These are phyloP conservation scores for Aphidius gifuensis DNA, from an alignment of 1,140 invertebrate species.

Conservation along the genomic window DNA sequence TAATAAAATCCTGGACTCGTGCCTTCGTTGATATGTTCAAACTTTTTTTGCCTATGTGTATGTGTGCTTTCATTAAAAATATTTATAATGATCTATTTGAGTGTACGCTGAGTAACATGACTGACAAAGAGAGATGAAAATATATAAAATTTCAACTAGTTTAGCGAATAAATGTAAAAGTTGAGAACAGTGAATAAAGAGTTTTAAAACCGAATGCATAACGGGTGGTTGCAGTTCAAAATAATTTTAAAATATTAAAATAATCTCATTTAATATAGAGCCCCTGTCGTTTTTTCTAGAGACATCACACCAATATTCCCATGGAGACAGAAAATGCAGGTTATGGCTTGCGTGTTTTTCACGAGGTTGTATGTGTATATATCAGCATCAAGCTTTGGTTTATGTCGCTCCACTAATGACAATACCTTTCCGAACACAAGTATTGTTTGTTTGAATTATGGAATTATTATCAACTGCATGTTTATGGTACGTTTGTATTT, in stretches of 20 bases:
- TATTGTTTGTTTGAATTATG: conserved; percentile 27
- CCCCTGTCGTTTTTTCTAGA: neutral
- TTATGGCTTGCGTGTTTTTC: neutral
- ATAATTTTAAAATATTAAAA: conserved; percentile 18
- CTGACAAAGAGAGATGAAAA: too few species aligned
- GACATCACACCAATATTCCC: too few species aligned
- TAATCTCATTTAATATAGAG: conserved; percentile 6
- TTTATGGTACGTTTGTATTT: conserved; percentile 10
- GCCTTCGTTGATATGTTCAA: too few species aligned
- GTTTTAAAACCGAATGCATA: neutral
- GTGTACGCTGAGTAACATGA: too few species aligned
- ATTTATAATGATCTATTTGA: too few species aligned
- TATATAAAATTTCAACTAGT: too few species aligned
- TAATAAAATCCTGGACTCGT: too few species aligned
- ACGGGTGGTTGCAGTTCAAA: conserved; percentile 1
- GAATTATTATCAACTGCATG: conserved; percentile 26
- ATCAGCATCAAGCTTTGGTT: conserved; percentile 9
- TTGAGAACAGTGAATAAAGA: too few species aligned
- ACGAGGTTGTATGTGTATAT: conserved; percentile 6
- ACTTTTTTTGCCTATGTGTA: too few species aligned
- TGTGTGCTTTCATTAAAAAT: too few species aligned
- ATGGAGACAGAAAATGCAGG: too few species aligned
- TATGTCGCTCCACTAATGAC: conserved; percentile 19
- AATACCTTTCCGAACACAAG: conserved; percentile 18
- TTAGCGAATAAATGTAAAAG: too few species aligned